Evolutionary conservation across 2,797 vertebrate genomes (phyloP), one percentile per base, ranked within the genome.

Genomic region (Falco columbarius): DNA sequence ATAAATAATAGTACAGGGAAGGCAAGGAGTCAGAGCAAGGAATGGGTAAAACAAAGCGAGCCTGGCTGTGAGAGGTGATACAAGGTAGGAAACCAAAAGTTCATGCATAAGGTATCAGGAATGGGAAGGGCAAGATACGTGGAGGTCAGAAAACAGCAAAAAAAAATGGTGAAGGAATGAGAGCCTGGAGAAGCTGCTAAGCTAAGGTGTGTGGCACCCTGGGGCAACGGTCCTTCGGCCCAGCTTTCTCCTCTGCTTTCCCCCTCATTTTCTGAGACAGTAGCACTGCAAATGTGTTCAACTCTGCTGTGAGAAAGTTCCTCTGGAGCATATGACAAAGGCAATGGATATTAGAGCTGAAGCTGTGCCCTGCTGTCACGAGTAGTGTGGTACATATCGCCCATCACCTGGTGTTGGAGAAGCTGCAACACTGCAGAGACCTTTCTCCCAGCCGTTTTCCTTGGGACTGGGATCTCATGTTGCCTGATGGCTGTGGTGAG

Each of bases 1-100:
- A 91, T 89, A 95, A 93, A 94, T 61, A 81, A 87, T 54, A 91
- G 46, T 51, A 56, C n/a, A 40, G 80, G 34, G 80, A 77, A 82
- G 49, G 47, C 49, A 42, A 56, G 34, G 65, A 92, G 36, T 75
- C 66, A 56, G 70, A 46, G 16, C 0, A 4, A 72, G 77, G 38
- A 93, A 75, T 24, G 27, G 8, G 12, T 72, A 15, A 61, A 86
- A 80, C 32, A 86, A 56, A 44, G 5, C 38, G 77, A 80, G 55
- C 38, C 58, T 67, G 59, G 63, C 55, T 73, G 47, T 29, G 63
- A 73, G 36, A 51, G 36, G 30, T 66, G 23, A 32, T 51, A 38
- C 9, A 30, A 79, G 56, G 13, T 34, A 92, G 51, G 22, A 90
- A 73, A 2, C 17, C 14, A 47, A 32, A 81, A 75, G 32, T 10